A percentile compares a stretch with the other conserved stretches of the same genome.
These are phyloP conservation scores for Panurus biarmicus DNA, from an alignment of 2,113 vertebrate species.

Conservation along the genomic window DNA sequence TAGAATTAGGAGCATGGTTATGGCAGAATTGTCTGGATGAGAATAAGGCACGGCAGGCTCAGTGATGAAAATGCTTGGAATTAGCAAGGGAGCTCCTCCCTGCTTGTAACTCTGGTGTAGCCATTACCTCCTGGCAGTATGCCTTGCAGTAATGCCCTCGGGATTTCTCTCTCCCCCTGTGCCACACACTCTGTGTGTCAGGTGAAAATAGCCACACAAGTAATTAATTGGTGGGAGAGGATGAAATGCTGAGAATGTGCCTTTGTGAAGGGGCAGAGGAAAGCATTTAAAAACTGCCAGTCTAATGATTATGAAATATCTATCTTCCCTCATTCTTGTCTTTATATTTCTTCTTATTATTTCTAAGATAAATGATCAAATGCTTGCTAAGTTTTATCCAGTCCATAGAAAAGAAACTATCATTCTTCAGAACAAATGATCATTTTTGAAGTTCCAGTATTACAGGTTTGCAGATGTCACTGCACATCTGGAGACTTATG, in stretches of 20 bases:
- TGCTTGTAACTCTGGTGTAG: not conserved
- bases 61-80: not conserved
- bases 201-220: not conserved
- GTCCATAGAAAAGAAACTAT: not conserved
- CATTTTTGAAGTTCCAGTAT: not conserved
- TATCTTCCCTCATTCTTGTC: not conserved
- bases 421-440: not conserved
- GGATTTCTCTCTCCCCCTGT: not conserved
- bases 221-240: not conserved
- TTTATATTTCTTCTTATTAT: not conserved
- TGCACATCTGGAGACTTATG: not conserved
- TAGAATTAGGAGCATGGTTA: not conserved
- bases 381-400: not conserved
- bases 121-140: not conserved
- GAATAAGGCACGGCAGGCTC: fast-evolving
- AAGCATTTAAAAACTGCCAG: not conserved
- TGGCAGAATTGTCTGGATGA: not conserved
- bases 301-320: not conserved
- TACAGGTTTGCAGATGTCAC: not conserved
- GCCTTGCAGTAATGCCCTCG: fast-evolving
- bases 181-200: not conserved
- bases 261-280: not conserved
- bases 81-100: not conserved
- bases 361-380: not conserved
- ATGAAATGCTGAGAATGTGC: not conserved